Evolutionary conservation across 2,113 vertebrate genomes (phyloP).

Genomic region (Lates calcarifer): DNA sequence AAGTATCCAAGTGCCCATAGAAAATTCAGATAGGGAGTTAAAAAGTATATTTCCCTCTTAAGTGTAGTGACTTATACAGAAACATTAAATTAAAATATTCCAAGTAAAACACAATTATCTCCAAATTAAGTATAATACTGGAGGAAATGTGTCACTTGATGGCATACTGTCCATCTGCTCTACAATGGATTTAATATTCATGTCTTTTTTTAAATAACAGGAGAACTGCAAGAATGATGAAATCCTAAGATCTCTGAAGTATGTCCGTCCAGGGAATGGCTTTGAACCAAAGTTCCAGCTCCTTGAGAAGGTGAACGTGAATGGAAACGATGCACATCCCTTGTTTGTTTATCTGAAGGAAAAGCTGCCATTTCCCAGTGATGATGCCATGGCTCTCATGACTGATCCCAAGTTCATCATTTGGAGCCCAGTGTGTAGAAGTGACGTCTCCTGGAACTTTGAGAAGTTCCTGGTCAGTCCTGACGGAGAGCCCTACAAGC

Average conservation of each 20-base stretch:
- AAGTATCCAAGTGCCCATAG: too few relatives aligned
- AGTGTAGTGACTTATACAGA: neutral
- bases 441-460: constrained; percentile 93
- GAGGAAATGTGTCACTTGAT: neutral
- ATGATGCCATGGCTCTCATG: constrained; percentile 88
- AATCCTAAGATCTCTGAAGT: constrained; percentile 88
- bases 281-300: constrained; percentile 92
- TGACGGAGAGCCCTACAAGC: constrained; percentile 89
- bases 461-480: constrained; percentile 92
- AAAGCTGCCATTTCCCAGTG: constrained; percentile 86
- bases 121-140: neutral
- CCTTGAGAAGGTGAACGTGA: constrained; percentile 93
- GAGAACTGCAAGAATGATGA: constrained; percentile 92
- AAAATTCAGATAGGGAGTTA: neutral
- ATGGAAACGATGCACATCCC: constrained; percentile 89
- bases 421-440: constrained; percentile 91
- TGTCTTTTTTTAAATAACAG: constrained; percentile 77
- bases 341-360: constrained; percentile 89
- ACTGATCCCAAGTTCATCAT: constrained; percentile 89
- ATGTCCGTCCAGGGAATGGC: constrained; percentile 90
- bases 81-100: neutral
- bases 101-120: neutral
- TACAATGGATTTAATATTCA: neutral
- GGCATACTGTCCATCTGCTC: neutral
- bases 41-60: neutral